Conservation (phyloP, 2,797 vertebrate species). For the Hyperoplus immaculatus region DNA sequence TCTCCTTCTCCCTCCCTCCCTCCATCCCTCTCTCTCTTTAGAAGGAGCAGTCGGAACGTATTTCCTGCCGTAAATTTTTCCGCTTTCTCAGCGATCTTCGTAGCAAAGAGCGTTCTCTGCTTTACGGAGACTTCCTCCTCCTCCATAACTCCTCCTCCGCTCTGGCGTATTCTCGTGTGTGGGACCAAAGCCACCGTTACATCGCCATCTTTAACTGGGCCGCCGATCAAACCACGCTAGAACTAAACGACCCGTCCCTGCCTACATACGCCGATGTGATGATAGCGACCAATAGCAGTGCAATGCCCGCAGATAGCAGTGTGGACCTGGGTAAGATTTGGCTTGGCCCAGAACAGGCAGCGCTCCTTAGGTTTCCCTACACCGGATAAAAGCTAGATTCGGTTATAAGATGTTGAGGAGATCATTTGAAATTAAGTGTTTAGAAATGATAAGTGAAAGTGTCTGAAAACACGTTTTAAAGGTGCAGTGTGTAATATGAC, state of each 20-base stretch:
- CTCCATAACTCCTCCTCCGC: slow-evolving; percentile 64
- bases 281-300: slow-evolving; percentile 79
- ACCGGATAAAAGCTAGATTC: slow-evolving; percentile 43
- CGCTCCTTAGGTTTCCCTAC: slow-evolving; percentile 85
- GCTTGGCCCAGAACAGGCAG: slow-evolving; percentile 80
- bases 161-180: slow-evolving; percentile 84
- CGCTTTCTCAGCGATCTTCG: slow-evolving; percentile 79
- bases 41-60: slow-evolving; percentile 41
- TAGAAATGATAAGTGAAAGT: too few species aligned
- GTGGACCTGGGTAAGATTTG: slow-evolving; percentile 70
- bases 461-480: too few species aligned
- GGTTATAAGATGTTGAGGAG: too few species aligned
- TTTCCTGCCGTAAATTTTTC: slow-evolving; percentile 76
- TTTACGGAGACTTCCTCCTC: slow-evolving; percentile 83
- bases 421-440: too few species aligned
- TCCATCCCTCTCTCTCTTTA: slow-evolving; percentile 3
- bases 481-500: too few species aligned
- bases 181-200: slow-evolving; percentile 91
- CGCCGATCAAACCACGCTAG: slow-evolving; percentile 10
- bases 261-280: slow-evolving; percentile 69
- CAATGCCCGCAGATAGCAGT: not conserved
- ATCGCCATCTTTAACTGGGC: slow-evolving; percentile 87
- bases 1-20: too few species aligned
- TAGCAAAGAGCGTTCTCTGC: slow-evolving; percentile 86
- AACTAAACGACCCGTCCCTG: slow-evolving; percentile 46